Evolutionary conservation across 64 coral and sea anemone genomes (phyloP).

Genomic region (Orbicella faveolata): DNA sequence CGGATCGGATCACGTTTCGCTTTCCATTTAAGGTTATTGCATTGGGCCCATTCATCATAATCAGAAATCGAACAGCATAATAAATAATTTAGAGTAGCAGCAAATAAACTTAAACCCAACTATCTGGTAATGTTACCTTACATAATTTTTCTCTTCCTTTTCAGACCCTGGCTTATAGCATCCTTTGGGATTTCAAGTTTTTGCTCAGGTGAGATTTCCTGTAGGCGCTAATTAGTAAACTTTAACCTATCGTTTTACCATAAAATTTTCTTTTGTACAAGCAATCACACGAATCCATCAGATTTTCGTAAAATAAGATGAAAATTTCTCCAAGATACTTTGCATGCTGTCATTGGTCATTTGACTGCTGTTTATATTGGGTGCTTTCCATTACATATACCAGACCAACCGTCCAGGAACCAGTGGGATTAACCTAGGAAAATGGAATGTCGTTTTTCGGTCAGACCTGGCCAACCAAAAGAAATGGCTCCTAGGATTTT

Average conservation of each 20-base stretch:
- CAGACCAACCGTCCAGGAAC: too few relatives aligned
- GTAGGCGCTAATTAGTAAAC: background rate
- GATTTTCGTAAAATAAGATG: background rate
- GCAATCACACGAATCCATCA: background rate
- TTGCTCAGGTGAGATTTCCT: slow-evolving; percentile 74
- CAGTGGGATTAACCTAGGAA: too few relatives aligned
- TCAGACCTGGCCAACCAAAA: too few relatives aligned
- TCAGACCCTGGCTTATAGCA: slow-evolving; percentile 96
- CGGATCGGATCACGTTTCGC: background rate
- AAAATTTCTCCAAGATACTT: background rate
- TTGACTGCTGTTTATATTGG: too few relatives aligned
- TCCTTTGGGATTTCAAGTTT: slow-evolving; percentile 99
- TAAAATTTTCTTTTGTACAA: background rate
- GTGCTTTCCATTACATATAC: too few relatives aligned
- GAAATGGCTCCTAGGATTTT: too few relatives aligned
- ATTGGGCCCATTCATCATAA: background rate
- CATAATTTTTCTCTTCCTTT: slow-evolving; percentile 38
- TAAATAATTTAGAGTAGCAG: slow-evolving; percentile 11
- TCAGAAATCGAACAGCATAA: background rate
- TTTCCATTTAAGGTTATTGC: background rate
- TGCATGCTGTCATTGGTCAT: too few relatives aligned
- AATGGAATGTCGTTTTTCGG: too few relatives aligned
- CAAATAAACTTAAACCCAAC: background rate
- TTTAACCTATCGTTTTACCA: background rate
- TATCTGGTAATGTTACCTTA: background rate